Percentiles rank a stretch among this genome's conserved stretches.
These are phyloP conservation scores for Papilio gigon DNA, from an alignment of 2,888 invertebrate species.

Conservation along the genomic window DNA sequence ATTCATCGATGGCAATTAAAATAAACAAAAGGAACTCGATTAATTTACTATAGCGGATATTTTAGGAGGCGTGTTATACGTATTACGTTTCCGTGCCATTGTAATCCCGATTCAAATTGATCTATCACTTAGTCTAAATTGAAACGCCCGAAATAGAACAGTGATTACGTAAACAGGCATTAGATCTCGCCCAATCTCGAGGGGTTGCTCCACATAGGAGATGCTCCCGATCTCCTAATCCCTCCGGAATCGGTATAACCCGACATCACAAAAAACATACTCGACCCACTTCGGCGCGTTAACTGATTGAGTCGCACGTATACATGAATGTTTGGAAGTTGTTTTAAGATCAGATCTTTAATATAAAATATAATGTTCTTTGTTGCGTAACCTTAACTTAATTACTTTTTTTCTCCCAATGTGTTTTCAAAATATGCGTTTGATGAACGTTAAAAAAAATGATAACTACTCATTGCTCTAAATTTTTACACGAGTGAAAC, in stretches of 20 bases:
- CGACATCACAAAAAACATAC: conserved; percentile 41
- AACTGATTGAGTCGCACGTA: conserved; percentile 44
- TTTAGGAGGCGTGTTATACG: no score
- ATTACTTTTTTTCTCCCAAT: no score
- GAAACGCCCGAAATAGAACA: conserved; percentile 23
- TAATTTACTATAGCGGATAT: background rate
- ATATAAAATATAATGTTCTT: no score
- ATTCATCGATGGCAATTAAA: background rate
- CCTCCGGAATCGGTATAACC: conserved; percentile 26
- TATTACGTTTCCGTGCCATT: background rate
- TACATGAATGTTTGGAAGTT: conserved; percentile 35
- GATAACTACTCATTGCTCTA: background rate
- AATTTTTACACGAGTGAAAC: background rate
- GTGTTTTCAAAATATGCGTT: no score
- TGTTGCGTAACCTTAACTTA: no score
- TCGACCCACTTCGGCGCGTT: conserved; percentile 42
- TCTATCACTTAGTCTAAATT: conserved; percentile 2
- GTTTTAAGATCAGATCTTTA: no score
- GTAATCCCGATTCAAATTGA: background rate
- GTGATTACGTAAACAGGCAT: conserved; percentile 26
- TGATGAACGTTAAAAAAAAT: no score
- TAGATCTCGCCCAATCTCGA: conserved; percentile 23
- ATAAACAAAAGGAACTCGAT: background rate
- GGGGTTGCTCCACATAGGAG: conserved; percentile 41
- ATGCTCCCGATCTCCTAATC: conserved; percentile 44